These are phyloP conservation scores for Slavum lentiscoides DNA, from an alignment of 2,888 invertebrate genomes.

Conservation along the genomic window DNA sequence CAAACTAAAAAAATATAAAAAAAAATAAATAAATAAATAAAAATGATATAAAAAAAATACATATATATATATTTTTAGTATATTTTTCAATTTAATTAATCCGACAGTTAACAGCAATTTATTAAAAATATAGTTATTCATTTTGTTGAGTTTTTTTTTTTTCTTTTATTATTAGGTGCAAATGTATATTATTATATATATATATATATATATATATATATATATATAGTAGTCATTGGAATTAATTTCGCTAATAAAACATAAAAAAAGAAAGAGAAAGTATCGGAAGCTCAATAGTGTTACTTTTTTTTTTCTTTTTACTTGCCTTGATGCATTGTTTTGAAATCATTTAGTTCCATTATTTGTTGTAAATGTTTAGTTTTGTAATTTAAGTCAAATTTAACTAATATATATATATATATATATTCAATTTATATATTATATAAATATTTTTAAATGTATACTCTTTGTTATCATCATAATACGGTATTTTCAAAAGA, in stretches of 20 bases:
- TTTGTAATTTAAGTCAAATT: conserved; percentile 49
- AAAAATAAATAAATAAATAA: not conserved
- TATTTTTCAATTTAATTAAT: conserved; percentile 27
- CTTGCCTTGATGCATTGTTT: conserved; percentile 40
- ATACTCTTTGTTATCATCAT: conserved; percentile 45
- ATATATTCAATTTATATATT: conserved; percentile 40
- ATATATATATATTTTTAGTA: not conserved
- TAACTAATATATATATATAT: conserved; percentile 38
- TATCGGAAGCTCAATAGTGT: conserved; percentile 46
- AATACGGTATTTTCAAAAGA: conserved; percentile 16
- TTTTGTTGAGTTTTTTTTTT: conserved; percentile 38
- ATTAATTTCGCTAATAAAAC: conserved; percentile 25
- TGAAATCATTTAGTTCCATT: conserved; percentile 47
- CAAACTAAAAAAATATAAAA: not conserved
- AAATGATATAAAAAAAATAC: not conserved
- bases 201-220: conserved; percentile 3
- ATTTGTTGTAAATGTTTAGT: conserved; percentile 49
- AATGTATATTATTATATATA: conserved; percentile 28
- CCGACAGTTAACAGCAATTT: not conserved
- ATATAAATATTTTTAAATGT: conserved; percentile 44
- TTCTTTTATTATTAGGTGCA: conserved; percentile 9
- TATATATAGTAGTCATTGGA: conserved; percentile 42
- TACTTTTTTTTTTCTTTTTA: conserved; percentile 42
- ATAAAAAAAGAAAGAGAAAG: conserved; percentile 13
- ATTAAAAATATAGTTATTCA: conserved; percentile 20